Evolutionary conservation across 2,888 invertebrate species (phyloP), one percentile per base, ranked within the genome.

Genomic region (Eumacrocentrus americanus): DNA sequence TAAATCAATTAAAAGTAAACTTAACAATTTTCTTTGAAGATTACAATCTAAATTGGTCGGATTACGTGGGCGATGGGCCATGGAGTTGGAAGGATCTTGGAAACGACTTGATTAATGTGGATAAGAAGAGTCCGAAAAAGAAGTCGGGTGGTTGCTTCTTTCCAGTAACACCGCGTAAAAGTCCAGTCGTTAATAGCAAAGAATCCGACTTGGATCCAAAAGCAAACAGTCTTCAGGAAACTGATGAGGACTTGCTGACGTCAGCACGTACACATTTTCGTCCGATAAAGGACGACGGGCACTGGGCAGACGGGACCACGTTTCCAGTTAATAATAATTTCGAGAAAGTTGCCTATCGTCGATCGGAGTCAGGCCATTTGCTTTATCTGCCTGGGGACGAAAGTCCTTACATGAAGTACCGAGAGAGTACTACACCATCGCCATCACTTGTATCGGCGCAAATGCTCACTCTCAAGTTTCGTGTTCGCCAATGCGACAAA

Each of bases 231-330:
- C 63, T 72, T 67, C 71, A 74, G 48, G 79, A 79, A 58, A 74
- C 77, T 42, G 84, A 85, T 68, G 91, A 91, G 75, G 91, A 92
- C 80, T 81, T 92, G 68, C 83, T 92, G 63, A 90, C 89, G 14
- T 90, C 93, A 5, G 85, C 88, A 65, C 87, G 88, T 66, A 93
- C 92, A 60, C 94, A 94, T 82, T 94, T 94, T 83, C 87, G 89
- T 67, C 93, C 94, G 12, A 93, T 94, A 70, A 86, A 87, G 70
- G 86, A 86, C 70, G 84, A 85, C 78, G 81, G 81, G 25, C 77
- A 80, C 55, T 86, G 84, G 75, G 86, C 84, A 25, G 91, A 91
- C 80, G 91, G 91, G 51, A 88, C 89, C 69, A 88, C 89, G 12
- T 91, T 91, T 81, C 84, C 87, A 67, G 88, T 91, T 1, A 80